phyloP scores from a whole-genome alignment of 2,888 invertebrate species.

The Hermodice carunculata region DNA sequence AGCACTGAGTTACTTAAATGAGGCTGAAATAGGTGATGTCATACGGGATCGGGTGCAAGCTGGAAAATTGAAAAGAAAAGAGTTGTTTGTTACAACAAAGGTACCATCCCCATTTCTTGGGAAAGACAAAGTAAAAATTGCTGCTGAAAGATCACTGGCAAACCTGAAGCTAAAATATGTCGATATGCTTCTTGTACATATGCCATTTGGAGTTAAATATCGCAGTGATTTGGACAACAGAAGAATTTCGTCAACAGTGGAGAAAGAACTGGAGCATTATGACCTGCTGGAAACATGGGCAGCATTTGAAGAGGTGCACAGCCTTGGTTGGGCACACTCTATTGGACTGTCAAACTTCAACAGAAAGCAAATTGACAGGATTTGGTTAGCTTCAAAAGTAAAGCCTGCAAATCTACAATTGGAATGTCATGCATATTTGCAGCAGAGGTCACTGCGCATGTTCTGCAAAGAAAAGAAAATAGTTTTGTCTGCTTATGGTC shows the following conservation, averaged over 20 bases:
- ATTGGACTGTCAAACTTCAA: constrained; percentile 23
- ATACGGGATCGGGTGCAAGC: not conserved
- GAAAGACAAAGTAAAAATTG: not conserved
- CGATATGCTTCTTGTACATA: constrained; percentile 14
- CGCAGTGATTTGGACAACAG: not conserved
- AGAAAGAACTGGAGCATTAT: not conserved
- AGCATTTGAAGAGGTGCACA: constrained; percentile 1
- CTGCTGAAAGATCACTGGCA: not conserved
- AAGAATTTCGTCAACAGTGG: not conserved
- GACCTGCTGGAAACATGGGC: constrained; percentile 9
- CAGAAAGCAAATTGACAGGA: not conserved
- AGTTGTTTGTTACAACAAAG: constrained; percentile 18
- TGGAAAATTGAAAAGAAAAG: constrained; percentile 6
- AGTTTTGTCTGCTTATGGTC: constrained; percentile 9
- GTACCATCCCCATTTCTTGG: not conserved
- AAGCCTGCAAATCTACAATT: constrained; percentile 20
- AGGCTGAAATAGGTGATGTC: constrained; percentile 5
- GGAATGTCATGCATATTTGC: constrained; percentile 20
- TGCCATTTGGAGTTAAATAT: no score
- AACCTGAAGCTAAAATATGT: constrained; percentile 3
- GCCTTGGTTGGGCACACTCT: not conserved
- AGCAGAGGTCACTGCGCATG: not conserved
- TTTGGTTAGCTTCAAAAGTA: not conserved
- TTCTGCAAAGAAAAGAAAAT: constrained; percentile 4
- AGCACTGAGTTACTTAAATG: constrained; percentile 1